phyloP scores from a whole-genome alignment of 2,888 invertebrate genomes.

The Isotomurus palustris region DNA sequence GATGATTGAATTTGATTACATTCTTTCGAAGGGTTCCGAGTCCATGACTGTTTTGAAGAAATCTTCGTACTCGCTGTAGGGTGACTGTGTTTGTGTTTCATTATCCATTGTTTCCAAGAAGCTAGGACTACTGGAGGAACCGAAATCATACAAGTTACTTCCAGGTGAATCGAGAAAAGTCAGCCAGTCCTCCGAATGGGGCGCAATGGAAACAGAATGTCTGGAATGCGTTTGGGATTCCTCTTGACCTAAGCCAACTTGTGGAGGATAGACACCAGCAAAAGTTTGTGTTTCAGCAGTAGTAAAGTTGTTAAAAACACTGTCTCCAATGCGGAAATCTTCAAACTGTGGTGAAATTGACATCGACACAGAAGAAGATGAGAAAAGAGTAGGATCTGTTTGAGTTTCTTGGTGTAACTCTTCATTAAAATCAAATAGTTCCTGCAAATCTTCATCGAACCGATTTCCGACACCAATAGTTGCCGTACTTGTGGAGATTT shows the following conservation, averaged over 20 bases:
- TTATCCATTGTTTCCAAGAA: constrained; percentile 37
- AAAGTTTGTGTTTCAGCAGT: constrained; percentile 31
- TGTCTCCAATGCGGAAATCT: constrained; percentile 8
- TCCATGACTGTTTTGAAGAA: too few species aligned
- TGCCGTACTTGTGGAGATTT: too few species aligned
- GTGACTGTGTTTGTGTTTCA: constrained; percentile 33
- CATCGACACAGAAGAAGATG: not conserved
- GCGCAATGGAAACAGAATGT: not conserved
- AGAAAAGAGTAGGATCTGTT: constrained; percentile 30
- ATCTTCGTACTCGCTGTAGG: too few species aligned
- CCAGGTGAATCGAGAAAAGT: too few species aligned
- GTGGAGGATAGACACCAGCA: not conserved
- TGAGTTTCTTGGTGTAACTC: constrained; percentile 34
- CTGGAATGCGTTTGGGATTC: not conserved
- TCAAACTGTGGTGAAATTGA: constrained; percentile 3
- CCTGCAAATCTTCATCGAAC: constrained; percentile 5
- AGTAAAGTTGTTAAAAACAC: constrained; percentile 13
- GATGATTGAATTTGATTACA: too few species aligned
- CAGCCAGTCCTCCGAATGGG: too few species aligned
- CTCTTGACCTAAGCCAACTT: not conserved
- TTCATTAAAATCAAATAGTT: constrained; percentile 17
- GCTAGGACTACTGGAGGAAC: constrained; percentile 1
- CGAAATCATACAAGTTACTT: too few species aligned
- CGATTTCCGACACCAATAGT: not conserved
- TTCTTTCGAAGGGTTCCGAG: too few species aligned